Percentiles rank a stretch among this genome's conserved stretches.
Conservation (phyloP, 2,113 vertebrate genomes). For the Microcebus lehilahytsara region DNA sequence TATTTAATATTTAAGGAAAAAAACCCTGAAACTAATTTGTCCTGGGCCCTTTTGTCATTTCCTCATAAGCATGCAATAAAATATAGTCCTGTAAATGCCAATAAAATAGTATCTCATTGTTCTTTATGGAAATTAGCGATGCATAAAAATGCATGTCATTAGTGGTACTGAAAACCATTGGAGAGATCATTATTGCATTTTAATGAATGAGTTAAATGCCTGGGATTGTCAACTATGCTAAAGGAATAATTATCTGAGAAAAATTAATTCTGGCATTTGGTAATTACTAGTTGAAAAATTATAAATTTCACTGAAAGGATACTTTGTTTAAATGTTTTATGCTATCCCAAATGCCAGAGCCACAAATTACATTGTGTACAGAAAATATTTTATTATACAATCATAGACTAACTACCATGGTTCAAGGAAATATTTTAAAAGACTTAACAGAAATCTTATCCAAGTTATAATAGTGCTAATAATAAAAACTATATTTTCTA, state of each 20-base stretch:
- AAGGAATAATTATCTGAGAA: slow-evolving; percentile 81
- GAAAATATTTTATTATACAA: slow-evolving; percentile 43
- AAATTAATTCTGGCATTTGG: slow-evolving; percentile 83
- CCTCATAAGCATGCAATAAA: slow-evolving; percentile 61
- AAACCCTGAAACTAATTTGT: slow-evolving; percentile 9
- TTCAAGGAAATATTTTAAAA: slow-evolving; percentile 41
- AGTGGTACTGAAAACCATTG: slow-evolving; percentile 77
- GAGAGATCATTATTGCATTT: slow-evolving; percentile 83
- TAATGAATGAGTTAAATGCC: slow-evolving; percentile 84
- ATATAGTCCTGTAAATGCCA: slow-evolving; percentile 63
- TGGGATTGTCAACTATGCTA: slow-evolving; percentile 78
- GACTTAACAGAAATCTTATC: not conserved
- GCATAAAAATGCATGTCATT: slow-evolving; percentile 82
- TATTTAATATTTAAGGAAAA: not conserved
- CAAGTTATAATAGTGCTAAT: not conserved
- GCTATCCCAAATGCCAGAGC: not conserved
- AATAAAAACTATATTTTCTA: not conserved
- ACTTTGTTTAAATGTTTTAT: slow-evolving; percentile 73
- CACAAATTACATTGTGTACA: slow-evolving; percentile 20
- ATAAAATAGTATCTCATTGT: slow-evolving; percentile 82
- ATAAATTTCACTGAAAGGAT: slow-evolving; percentile 70
- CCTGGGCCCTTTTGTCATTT: slow-evolving; percentile 43
- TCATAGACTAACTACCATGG: not conserved
- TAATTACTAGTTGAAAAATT: slow-evolving; percentile 83
- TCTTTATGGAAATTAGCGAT: slow-evolving; percentile 82